phyloP scores from a whole-genome alignment of 2,888 invertebrate species.

The Sturmia bella region DNA sequence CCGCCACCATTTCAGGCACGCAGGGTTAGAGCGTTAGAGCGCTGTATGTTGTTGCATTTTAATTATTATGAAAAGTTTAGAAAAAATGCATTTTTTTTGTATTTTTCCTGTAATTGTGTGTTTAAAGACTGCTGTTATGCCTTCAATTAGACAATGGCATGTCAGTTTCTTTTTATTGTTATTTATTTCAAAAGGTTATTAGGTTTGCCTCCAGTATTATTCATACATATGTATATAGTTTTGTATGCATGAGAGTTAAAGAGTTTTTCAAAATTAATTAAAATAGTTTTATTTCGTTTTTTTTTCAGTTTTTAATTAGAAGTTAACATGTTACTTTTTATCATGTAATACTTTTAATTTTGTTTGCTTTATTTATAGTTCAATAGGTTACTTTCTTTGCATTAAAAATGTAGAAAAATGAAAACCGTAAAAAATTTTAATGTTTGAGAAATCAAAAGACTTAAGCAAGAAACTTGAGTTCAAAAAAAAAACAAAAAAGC shows the following conservation, averaged over 20 bases:
- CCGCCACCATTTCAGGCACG: constrained; percentile 56
- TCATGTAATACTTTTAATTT: constrained; percentile 56
- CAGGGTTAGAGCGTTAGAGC: constrained; percentile 39
- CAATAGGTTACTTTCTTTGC: constrained; percentile 60
- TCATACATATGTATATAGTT: too few relatives aligned
- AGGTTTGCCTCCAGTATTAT: not conserved
- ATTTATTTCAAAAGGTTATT: not conserved
- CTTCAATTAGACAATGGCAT: constrained; percentile 54
- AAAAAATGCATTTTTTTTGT: constrained; percentile 36
- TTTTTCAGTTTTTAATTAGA: constrained; percentile 20
- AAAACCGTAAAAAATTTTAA: not conserved
- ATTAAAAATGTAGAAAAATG: not conserved
- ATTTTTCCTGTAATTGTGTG: constrained; percentile 34
- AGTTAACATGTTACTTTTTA: constrained; percentile 50
- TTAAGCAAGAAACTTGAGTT: constrained; percentile 27
- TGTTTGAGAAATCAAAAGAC: constrained; percentile 26
- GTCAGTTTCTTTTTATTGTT: constrained; percentile 36
- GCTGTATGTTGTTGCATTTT: constrained; percentile 53
- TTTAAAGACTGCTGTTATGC: constrained; percentile 40
- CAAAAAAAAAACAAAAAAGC: too few relatives aligned
- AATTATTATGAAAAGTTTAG: constrained; percentile 35
- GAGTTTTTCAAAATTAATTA: constrained; percentile 40
- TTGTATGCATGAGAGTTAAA: too few relatives aligned
- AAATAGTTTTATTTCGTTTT: constrained; percentile 35
- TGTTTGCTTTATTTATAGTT: constrained; percentile 39